These are phyloP conservation scores for Isaurus tuberculatus DNA, from an alignment of 92 coral and sea anemone genomes.

Conservation along the genomic window DNA sequence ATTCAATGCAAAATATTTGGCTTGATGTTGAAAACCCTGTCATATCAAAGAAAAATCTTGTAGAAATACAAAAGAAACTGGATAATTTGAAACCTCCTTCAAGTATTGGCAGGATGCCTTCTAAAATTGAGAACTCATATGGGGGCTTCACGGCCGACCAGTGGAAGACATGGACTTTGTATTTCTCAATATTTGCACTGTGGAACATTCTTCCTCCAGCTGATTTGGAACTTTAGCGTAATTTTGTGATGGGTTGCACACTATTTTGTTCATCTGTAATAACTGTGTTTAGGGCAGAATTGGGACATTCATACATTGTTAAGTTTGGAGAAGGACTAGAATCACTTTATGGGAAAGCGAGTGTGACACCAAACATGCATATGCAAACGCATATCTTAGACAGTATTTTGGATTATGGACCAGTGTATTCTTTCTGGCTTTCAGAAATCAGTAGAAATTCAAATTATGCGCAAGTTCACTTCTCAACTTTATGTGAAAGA, in stretches of 20 bases:
- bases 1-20: conserved; percentile 75
- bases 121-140: too few species aligned
- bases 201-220: conserved; percentile 52
- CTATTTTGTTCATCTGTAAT: conserved; percentile 58
- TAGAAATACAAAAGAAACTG: conserved; percentile 59
- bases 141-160: conserved; percentile 85
- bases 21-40: conserved; percentile 53
- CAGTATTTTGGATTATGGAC: too few species aligned
- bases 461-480: conserved; percentile 57
- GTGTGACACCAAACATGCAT: conserved; percentile 76
- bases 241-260: conserved; percentile 73
- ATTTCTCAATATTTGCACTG: conserved; percentile 62
- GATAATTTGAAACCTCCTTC: conserved; percentile 70
- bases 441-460: conserved; percentile 67
- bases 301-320: conserved; percentile 57
- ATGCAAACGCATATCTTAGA: conserved; percentile 78
- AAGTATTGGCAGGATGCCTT: conserved; percentile 72
- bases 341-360: conserved; percentile 63
- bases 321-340: conserved; percentile 61
- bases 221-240: conserved; percentile 69
- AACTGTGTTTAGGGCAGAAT: conserved; percentile 56
- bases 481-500: conserved; percentile 34
- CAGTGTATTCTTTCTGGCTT: too few species aligned
- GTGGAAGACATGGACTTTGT: conserved; percentile 68
- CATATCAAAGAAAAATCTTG: conserved; percentile 35